Evolutionary conservation across 2,113 vertebrate species (phyloP).

Genomic region (Climacteris rufus): DNA sequence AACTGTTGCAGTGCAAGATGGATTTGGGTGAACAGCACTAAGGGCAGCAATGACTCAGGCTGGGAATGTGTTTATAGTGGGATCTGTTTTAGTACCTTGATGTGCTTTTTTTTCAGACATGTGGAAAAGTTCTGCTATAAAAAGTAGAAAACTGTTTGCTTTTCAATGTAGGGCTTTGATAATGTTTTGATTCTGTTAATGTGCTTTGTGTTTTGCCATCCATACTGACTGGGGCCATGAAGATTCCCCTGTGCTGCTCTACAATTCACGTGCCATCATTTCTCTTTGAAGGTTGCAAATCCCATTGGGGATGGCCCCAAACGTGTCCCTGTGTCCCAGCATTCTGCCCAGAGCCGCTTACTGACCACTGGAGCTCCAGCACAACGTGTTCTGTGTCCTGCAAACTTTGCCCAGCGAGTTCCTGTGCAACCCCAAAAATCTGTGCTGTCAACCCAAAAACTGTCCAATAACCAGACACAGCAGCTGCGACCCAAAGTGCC

Average conservation of each 20-base stretch:
- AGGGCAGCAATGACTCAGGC: background rate
- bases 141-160: background rate
- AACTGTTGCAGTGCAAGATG: background rate
- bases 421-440: constrained; percentile 63
- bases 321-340: constrained; percentile 75
- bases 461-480: background rate
- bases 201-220: background rate
- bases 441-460: constrained; percentile 19
- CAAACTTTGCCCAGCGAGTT: constrained; percentile 79
- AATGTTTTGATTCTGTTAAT: background rate
- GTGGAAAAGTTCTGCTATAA: background rate
- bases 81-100: background rate
- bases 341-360: constrained; percentile 21
- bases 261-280: rapidly evolving
- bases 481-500: background rate
- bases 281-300: constrained; percentile 51
- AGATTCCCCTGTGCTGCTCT: rapidly evolving
- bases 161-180: background rate
- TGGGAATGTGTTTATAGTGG: background rate
- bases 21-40: background rate
- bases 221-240: rapidly evolving
- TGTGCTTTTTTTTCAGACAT: background rate
- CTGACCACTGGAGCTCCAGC: constrained; percentile 46
- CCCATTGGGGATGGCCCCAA: constrained; percentile 70
- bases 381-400: constrained; percentile 73